Evolutionary conservation across 2,797 vertebrate species (phyloP).

Genomic region (Eospalax fontanierii): DNA sequence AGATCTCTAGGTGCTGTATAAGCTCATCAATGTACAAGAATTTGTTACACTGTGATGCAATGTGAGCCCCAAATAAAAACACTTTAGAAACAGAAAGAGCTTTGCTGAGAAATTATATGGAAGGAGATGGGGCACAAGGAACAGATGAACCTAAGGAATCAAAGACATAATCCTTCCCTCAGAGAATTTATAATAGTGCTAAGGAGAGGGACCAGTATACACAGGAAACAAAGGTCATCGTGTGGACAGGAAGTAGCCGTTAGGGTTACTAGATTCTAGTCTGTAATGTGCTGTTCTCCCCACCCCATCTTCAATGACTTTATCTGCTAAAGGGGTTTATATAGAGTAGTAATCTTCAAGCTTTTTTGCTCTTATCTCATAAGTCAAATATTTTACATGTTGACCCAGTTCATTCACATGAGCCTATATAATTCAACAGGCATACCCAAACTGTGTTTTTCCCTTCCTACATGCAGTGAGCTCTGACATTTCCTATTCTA

Average conservation of each 20-base stretch:
- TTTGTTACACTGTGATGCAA: neutral
- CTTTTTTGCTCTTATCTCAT: neutral
- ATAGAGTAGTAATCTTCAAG: neutral
- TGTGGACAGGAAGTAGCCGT: neutral
- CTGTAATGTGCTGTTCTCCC: too few relatives aligned
- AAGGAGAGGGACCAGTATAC: neutral
- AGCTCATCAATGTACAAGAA: neutral
- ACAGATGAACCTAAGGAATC: neutral
- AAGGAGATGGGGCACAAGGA: neutral
- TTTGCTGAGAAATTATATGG: neutral
- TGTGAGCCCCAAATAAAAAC: neutral
- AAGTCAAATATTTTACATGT: neutral
- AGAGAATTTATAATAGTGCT: neutral
- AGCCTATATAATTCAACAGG: neutral
- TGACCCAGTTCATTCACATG: neutral
- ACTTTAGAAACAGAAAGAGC: neutral
- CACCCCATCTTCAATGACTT: neutral
- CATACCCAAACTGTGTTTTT: neutral
- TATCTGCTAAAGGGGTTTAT: neutral
- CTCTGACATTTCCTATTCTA: neutral
- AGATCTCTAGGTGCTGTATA: neutral
- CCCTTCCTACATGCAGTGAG: neutral
- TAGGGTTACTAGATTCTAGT: neutral
- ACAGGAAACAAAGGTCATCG: neutral
- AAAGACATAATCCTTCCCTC: neutral